Base-by-base conservation (phyloP, 2,113 vertebrate species). In the Telmatochromis sp. region DNA sequence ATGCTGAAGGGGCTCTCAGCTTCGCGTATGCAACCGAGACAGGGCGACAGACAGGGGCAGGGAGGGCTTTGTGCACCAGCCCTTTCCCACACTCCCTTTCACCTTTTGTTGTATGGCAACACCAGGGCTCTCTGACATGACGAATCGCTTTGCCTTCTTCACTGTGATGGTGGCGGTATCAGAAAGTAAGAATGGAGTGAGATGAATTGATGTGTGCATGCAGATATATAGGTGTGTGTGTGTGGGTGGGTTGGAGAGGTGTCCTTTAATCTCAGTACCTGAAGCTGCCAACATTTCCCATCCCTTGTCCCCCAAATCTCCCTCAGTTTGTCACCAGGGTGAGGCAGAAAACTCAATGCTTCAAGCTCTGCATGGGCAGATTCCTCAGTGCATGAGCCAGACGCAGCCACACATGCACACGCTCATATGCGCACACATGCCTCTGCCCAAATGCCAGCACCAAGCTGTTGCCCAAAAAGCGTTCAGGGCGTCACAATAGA, bases 11-110 rank as follows among this genome's bases (percentile, higher is more conserved):
- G 57, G 51, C 49, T 87, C 84, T 60, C 12, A 45, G 80, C 86
- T 90, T 89, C 23, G 75, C 85, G 80, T 91, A 90, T 93, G 94
- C 78, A 86, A 45, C 82, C 28, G 78, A 93, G 91, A 92, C 92
- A 91, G 84, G 79, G 88, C 93, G 89, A 86, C 93, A 93, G 93
- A 93, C 85, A 87, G 95, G 94, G 95, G 94, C 92, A 96, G 92
- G 91, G 89, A 78, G 79, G 79, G 92, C 95, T 96, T 96, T 96
- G 95, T 96, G 93, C 84, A 90, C 73, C 90, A 87, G 95, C 93
- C 94, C 94, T 96, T 96, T 96, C 96, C 96, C 95, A 96, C 96
- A 96, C 94, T 96, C 96, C 95, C 89, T 95, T 94, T 96, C 95
- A 95, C 95, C 94, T 96, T 95, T 94, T 94, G 87, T 95, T 94